Base-by-base conservation (phyloP, 2,797 vertebrate species). In the Sitta carolinensis region DNA sequence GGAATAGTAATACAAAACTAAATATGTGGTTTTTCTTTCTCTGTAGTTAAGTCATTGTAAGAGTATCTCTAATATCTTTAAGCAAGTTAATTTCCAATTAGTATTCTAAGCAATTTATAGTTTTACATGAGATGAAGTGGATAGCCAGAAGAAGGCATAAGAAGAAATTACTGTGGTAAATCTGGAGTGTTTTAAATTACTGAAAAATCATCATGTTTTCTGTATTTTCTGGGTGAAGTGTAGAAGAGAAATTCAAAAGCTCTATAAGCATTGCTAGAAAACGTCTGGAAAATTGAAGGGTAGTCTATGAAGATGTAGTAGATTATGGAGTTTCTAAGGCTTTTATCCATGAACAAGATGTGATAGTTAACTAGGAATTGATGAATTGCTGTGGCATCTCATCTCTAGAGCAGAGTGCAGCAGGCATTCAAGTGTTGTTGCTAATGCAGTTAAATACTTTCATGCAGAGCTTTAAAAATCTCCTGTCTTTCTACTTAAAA, bases 131-230 rank as follows among this genome's bases (percentile, higher is more conserved):
- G 67, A 48, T 79, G 7, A 89, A 84, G 27, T 51, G 22, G 62
- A 75, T 93, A 91, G 47, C 76, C 64, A 80, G 63, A 87, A 93
- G 66, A 92, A 47, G 55, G 58, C 67, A 51, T 72, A 76, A 88
- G 70, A 69, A 90, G 29, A 63, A 86, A 13, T 14, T 73, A 5
- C 61, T 72, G 34, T 84, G 40, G 20, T 87, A 91, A 66, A 79
- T 63, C 34, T 2, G 1, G 20, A 81, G 26, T 58, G 27, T 78
- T 91, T 84, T 76, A 62, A 62, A 69, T 95, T 29, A 72, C 74
- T 87, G 54, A 84, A 87, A 94, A 95, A 43, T 58, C 20, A 58
- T 62, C 10, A 57, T 10, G 30, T 89, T 75, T 68, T 78, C 26
- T 72, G 40, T 78, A 40, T 92, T 84, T 15, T 78, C 13, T 78